Conservation (phyloP, 2,797 vertebrate genomes). For the Chaunax sp. region DNA sequence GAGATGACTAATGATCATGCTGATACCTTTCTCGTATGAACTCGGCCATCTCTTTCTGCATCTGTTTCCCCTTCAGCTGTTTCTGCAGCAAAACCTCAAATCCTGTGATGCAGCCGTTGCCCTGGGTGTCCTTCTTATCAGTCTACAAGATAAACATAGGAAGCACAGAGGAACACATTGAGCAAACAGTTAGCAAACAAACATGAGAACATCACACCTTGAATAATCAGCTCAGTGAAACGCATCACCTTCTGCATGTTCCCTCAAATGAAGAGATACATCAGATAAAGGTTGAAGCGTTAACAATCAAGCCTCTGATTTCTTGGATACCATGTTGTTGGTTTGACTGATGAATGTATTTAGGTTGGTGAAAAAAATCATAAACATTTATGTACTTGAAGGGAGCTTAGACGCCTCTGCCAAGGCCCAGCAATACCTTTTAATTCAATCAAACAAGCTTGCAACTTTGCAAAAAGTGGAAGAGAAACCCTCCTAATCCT, state of each 20-base stretch:
- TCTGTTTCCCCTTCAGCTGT: conserved; percentile 97
- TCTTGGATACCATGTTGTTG: too few relatives aligned
- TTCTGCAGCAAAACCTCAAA: conserved; percentile 98
- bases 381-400: too few relatives aligned
- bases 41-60: conserved; percentile 99
- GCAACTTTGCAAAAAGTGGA: too few relatives aligned
- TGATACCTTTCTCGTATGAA: conserved; percentile 94
- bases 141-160: conserved; percentile 78
- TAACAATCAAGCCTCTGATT: not conserved
- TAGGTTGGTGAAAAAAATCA: too few relatives aligned
- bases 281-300: not conserved
- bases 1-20: not conserved
- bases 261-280: not conserved
- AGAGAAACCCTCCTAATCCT: too few relatives aligned
- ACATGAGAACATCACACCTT: conserved; percentile 15
- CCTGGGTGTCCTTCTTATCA: conserved; percentile 94
- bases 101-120: conserved; percentile 90
- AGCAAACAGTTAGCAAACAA: conserved; percentile 26
- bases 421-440: too few relatives aligned
- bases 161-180: conserved; percentile 32
- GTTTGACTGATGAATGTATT: too few relatives aligned
- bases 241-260: not conserved
- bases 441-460: too few relatives aligned
- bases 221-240: not conserved
- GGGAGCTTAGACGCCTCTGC: too few relatives aligned